Evolutionary conservation across 2,113 vertebrate species (phyloP).

Genomic region (Drymodes brunneopygia): DNA sequence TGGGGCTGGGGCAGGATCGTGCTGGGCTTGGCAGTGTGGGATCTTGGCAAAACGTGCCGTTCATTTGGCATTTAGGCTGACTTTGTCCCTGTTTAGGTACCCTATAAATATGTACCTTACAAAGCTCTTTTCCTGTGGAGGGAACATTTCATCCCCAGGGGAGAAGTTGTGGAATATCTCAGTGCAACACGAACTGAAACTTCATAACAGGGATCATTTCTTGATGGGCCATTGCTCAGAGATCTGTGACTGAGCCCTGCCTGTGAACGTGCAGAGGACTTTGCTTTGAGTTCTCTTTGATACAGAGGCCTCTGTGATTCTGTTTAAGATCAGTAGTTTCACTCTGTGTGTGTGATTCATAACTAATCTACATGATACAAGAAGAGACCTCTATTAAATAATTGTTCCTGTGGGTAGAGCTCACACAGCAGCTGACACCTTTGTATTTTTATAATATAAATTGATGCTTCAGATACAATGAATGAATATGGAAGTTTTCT

Average conservation of each 20-base stretch:
- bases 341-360: background rate
- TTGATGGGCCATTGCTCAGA: background rate
- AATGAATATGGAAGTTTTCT: background rate
- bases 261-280: background rate
- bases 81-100: background rate
- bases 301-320: background rate
- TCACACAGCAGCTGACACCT: background rate
- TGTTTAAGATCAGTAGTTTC: background rate
- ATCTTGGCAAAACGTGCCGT: background rate
- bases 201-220: background rate
- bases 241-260: background rate
- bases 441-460: background rate
- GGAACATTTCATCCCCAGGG: background rate
- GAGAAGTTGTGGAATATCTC: background rate
- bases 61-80: background rate
- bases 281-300: background rate
- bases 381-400: background rate
- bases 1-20: background rate
- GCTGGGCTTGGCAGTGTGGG: background rate
- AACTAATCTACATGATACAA: fast-evolving
- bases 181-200: background rate
- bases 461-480: background rate
- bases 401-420: too few species aligned
- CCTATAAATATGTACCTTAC: background rate
- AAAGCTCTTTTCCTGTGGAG: background rate